Percentiles rank a stretch among this genome's conserved stretches.
Evolutionary conservation across 1,140 invertebrate species (phyloP).

Genomic region (Andricus grossulariae): DNA sequence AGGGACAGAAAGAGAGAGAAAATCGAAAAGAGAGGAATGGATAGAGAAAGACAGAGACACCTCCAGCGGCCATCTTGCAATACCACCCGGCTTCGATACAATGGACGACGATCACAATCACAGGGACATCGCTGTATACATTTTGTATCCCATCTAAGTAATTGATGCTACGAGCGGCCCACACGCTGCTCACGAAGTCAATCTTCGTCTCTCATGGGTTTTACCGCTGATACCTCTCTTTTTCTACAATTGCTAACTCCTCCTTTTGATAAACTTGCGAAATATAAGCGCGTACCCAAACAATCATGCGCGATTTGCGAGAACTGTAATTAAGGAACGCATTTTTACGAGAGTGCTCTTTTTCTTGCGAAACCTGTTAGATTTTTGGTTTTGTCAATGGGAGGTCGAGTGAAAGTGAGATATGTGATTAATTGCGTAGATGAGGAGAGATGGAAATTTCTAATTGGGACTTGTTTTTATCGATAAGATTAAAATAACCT

Average conservation of each 20-base stretch:
- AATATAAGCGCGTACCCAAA: not conserved
- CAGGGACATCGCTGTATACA: conserved; percentile 46
- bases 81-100: conserved; percentile 54
- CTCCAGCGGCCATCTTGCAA: conserved; percentile 61
- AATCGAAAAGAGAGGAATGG: not conserved
- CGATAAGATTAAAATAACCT: no score
- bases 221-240: conserved; percentile 44
- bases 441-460: no score
- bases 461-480: no score
- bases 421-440: no score
- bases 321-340: no score
- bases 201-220: conserved; percentile 58
- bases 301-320: not conserved
- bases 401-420: no score
- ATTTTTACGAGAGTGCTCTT: no score
- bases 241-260: conserved; percentile 18
- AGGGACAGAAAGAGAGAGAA: not conserved
- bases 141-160: conserved; percentile 54
- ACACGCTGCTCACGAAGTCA: conserved; percentile 59
- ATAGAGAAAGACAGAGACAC: not conserved
- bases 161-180: conserved; percentile 63
- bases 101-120: conserved; percentile 57
- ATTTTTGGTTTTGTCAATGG: no score
- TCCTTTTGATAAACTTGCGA: not conserved
- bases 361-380: no score